These are phyloP conservation scores for Andrena camellia DNA, from an alignment of 2,888 invertebrate species.

Conservation along the genomic window DNA sequence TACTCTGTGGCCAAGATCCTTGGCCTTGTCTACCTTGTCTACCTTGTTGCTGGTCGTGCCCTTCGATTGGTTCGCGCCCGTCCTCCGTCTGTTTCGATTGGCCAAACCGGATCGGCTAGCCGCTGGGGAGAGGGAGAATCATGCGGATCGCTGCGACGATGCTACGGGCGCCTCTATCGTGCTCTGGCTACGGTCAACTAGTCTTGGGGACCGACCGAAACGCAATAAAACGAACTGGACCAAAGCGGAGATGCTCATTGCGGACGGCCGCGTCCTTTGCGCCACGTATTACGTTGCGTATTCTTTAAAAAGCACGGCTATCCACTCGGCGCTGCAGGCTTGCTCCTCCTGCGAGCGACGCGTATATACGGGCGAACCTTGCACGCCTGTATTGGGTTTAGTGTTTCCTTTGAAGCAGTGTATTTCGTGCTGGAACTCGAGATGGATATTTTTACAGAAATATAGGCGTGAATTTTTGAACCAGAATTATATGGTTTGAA, in stretches of 20 bases:
- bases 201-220: slow-evolving; percentile 43
- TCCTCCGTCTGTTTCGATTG: slow-evolving; percentile 63
- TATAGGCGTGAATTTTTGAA: no score
- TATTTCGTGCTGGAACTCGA: no score
- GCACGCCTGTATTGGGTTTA: no score
- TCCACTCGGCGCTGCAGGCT: slow-evolving; percentile 18
- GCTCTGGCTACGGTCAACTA: slow-evolving; percentile 69
- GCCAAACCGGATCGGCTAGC: slow-evolving; percentile 72
- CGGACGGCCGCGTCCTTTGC: slow-evolving; percentile 36
- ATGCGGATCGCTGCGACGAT: slow-evolving; percentile 41
- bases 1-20: slow-evolving; percentile 21
- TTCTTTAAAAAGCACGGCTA: slow-evolving; percentile 15
- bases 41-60: slow-evolving; percentile 28
- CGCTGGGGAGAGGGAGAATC: slow-evolving; percentile 54
- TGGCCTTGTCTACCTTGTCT: slow-evolving; percentile 39
- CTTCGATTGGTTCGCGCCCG: slow-evolving; percentile 70
- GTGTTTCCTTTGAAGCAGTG: no score
- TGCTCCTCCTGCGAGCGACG: not conserved
- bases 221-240: slow-evolving; percentile 57
- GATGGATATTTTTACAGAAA: no score
- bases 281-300: slow-evolving; percentile 36
- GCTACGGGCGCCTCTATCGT: slow-evolving; percentile 51
- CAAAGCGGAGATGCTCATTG: slow-evolving; percentile 43
- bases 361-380: no score
- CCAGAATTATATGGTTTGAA: no score